phyloP scores from a whole-genome alignment of 2,797 vertebrate species.

The Lagocephalus sceleratus region DNA sequence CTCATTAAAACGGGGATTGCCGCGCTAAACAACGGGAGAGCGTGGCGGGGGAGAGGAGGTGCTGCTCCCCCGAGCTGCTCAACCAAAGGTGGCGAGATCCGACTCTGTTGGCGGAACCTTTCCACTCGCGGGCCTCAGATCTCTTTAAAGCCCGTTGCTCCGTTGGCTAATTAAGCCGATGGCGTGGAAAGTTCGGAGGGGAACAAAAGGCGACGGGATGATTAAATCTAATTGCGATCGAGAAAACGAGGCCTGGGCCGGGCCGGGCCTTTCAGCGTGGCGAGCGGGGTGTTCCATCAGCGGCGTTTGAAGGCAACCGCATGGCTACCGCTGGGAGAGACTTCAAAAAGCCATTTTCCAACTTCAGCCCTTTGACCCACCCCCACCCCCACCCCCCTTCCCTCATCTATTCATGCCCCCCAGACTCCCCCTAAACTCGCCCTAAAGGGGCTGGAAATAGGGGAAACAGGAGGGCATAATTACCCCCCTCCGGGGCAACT shows the following conservation, averaged over 20 bases:
- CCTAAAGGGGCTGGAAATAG: conserved; percentile 62
- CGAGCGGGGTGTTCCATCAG: conserved; percentile 52
- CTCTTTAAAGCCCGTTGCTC: conserved; percentile 47
- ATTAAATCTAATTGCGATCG: conserved; percentile 65
- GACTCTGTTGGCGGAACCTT: conserved; percentile 60
- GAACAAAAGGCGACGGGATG: conserved; percentile 62
- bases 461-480: conserved; percentile 67
- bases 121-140: conserved; percentile 35
- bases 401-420: conserved; percentile 51
- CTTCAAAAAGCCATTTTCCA: conserved; percentile 69
- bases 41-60: conserved; percentile 22
- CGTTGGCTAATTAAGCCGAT: conserved; percentile 63
- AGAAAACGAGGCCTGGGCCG: conserved; percentile 43
- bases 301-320: conserved; percentile 67
- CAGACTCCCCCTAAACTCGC: conserved; percentile 33
- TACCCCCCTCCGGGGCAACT: conserved; percentile 74
- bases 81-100: conserved; percentile 46
- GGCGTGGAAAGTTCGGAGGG: conserved; percentile 48
- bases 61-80: conserved; percentile 20
- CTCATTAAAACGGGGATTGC: conserved; percentile 35
- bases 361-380: conserved; percentile 64
- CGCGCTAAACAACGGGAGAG: conserved; percentile 30
- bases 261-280: conserved; percentile 27
- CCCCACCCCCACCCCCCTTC: conserved; percentile 4
- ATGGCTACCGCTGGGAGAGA: conserved; percentile 46